phyloP scores from a whole-genome alignment of 1,140 invertebrate genomes.

The Procambarus clarkii region DNA sequence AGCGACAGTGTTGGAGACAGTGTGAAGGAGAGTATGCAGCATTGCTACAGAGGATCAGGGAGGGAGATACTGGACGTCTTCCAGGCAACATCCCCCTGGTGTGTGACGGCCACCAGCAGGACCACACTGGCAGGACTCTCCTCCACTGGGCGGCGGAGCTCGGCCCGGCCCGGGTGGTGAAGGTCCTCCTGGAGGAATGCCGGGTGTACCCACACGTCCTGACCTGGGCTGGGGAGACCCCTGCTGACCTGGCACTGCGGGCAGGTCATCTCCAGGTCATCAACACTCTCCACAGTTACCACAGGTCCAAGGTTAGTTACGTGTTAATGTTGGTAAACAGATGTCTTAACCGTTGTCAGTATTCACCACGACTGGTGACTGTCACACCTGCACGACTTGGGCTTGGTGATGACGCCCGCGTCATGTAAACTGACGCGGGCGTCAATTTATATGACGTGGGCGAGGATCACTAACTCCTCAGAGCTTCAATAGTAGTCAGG shows the following conservation, averaged over 20 bases:
- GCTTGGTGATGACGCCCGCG: too few species aligned
- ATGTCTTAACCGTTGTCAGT: too few species aligned
- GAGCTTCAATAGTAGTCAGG: too few species aligned
- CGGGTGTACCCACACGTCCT: background rate
- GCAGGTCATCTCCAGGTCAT: background rate
- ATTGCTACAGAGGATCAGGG: background rate
- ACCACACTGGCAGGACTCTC: background rate
- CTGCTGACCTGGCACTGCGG: constrained; percentile 17
- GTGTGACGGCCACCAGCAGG: background rate
- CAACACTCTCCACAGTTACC: background rate
- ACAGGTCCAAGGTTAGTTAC: too few species aligned
- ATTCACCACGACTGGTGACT: too few species aligned
- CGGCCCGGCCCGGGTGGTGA: background rate
- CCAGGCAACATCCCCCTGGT: background rate
- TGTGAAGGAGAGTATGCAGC: too few species aligned
- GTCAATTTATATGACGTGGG: too few species aligned
- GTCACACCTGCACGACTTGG: too few species aligned
- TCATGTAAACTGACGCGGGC: too few species aligned
- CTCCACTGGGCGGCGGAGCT: background rate
- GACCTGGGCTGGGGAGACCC: background rate
- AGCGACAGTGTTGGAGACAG: too few species aligned
- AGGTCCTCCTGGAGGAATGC: background rate
- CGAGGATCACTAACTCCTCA: too few species aligned
- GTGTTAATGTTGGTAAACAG: too few species aligned
- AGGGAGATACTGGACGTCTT: background rate